Conservation (phyloP, 2,888 invertebrate species). For the Escarpia spicata region DNA sequence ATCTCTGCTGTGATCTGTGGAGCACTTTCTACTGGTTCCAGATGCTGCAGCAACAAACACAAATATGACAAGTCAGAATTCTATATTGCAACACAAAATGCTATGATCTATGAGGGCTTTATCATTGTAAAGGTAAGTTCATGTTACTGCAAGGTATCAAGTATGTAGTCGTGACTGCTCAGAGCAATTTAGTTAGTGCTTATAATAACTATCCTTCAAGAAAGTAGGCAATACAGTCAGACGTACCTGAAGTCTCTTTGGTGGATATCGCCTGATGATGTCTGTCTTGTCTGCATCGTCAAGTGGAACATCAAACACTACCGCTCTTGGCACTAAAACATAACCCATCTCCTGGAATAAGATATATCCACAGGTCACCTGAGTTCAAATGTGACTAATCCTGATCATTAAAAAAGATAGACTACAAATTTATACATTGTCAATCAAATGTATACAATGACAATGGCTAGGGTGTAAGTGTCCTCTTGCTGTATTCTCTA, state of each 20-base stretch:
- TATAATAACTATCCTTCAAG: not conserved
- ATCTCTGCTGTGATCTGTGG: constrained; percentile 30
- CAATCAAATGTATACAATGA: too few relatives aligned
- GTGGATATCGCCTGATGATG: not conserved
- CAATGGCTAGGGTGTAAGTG: too few relatives aligned
- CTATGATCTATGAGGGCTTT: too few relatives aligned
- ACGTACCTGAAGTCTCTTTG: constrained; percentile 20
- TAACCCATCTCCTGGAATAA: not conserved
- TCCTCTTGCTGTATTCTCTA: too few relatives aligned
- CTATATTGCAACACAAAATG: not conserved
- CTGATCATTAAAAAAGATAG: not conserved
- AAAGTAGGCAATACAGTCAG: not conserved
- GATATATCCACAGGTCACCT: not conserved
- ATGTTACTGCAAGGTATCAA: too few relatives aligned
- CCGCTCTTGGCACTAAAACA: constrained; percentile 22
- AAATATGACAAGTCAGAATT: not conserved
- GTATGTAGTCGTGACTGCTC: too few relatives aligned
- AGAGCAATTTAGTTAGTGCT: not conserved
- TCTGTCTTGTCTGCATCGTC: constrained; percentile 18
- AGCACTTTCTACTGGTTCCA: constrained; percentile 27
- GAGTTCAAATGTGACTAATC: not conserved
- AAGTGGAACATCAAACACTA: constrained; percentile 24
- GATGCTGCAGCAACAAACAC: constrained; percentile 10
- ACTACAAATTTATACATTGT: too few relatives aligned
- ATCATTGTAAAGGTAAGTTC: too few relatives aligned